Conservation (phyloP, 2,888 invertebrate genomes). For the Eucera pruinosa region DNA sequence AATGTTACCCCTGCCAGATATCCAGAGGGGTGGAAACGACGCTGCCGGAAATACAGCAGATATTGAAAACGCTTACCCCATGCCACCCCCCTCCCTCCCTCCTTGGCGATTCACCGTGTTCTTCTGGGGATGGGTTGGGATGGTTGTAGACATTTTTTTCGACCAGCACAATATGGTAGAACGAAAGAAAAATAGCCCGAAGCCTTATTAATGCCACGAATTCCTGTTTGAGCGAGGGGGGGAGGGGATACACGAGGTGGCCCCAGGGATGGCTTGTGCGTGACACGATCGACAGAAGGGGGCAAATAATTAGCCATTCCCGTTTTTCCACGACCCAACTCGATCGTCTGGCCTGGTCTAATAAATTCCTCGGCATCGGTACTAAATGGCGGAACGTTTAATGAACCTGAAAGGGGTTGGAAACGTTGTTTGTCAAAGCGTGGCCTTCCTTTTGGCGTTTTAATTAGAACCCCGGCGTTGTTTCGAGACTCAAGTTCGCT, state of each 20-base stretch:
- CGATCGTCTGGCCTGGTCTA: slow-evolving; percentile 32
- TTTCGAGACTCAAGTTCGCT: background rate
- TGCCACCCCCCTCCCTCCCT: slow-evolving; percentile 63
- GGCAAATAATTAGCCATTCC: slow-evolving; percentile 57
- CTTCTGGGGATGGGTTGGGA: slow-evolving; percentile 34
- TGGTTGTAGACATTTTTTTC: background rate
- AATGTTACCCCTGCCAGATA: slow-evolving; percentile 70
- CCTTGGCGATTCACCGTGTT: slow-evolving; percentile 71
- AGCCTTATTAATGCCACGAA: slow-evolving; percentile 44
- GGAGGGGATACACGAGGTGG: background rate
- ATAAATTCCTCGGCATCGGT: slow-evolving; percentile 47
- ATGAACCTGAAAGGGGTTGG: slow-evolving; percentile 24
- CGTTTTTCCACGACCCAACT: slow-evolving; percentile 40
- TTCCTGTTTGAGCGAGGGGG: slow-evolving; percentile 3
- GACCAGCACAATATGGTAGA: slow-evolving; percentile 44
- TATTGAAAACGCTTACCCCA: slow-evolving; percentile 76
- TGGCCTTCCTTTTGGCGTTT: slow-evolving; percentile 14
- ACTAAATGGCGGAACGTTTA: slow-evolving; percentile 32
- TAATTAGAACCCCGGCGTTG: slow-evolving; percentile 22
- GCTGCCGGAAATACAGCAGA: slow-evolving; percentile 77
- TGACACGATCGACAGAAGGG: slow-evolving; percentile 21
- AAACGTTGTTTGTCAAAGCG: slow-evolving; percentile 24
- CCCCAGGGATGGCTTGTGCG: background rate
- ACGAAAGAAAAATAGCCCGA: slow-evolving; percentile 47
- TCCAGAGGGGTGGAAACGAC: slow-evolving; percentile 69